Conservation (phyloP, 2,888 invertebrate species). For the Limnephilus lunatus region DNA sequence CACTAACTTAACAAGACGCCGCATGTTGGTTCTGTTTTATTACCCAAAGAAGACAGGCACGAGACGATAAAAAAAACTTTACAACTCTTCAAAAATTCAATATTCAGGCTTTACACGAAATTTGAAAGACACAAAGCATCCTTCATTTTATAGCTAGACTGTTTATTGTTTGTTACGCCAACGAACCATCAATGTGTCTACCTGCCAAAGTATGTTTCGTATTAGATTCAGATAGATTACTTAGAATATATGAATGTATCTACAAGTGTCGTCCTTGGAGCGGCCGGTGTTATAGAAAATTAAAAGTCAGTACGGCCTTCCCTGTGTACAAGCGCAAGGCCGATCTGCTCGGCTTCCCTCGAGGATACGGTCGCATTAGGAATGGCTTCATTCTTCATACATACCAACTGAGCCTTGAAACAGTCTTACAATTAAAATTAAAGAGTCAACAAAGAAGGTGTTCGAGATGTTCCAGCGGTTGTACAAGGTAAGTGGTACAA, state of each 20-base stretch:
- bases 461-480: neutral
- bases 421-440: neutral
- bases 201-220: neutral
- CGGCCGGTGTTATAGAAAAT: neutral
- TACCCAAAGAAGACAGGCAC: neutral
- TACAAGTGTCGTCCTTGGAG: neutral
- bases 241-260: neutral
- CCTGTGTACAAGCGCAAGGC: slow-evolving; percentile 23
- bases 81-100: neutral
- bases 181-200: neutral
- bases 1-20: neutral
- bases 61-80: neutral
- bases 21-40: neutral
- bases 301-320: slow-evolving; percentile 17
- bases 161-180: neutral
- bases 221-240: neutral
- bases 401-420: neutral
- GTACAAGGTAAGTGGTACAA: too few relatives aligned
- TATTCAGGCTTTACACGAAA: neutral
- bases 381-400: neutral
- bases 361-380: slow-evolving; percentile 32
- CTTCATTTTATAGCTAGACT: neutral
- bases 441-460: neutral
- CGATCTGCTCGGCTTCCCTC: slow-evolving; percentile 23
- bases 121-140: neutral